A percentile compares a stretch with the other conserved stretches of the same genome.
Evolutionary conservation across 1,140 invertebrate genomes (phyloP).

Genomic region (Liolophura sinensis): DNA sequence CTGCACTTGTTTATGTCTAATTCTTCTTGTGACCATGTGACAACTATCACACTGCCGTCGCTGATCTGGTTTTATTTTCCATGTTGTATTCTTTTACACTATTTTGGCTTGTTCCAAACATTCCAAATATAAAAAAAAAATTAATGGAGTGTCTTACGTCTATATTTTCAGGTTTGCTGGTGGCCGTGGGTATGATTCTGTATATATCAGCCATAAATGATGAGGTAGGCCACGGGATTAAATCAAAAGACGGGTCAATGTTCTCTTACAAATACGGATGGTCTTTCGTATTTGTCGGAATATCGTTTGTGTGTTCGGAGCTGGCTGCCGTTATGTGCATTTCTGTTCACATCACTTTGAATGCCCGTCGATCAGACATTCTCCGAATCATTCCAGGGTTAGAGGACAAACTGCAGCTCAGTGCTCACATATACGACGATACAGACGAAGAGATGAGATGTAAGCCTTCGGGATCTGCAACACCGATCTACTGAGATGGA

Average conservation of each 20-base stretch:
- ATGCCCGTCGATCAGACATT: slow-evolving; percentile 30
- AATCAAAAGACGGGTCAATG: slow-evolving; percentile 22
- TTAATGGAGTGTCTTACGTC: neutral
- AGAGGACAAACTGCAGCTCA: slow-evolving; percentile 21
- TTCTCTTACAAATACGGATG: slow-evolving; percentile 48
- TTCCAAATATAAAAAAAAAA: too few species aligned
- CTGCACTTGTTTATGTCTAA: too few species aligned
- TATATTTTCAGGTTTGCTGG: slow-evolving; percentile 36
- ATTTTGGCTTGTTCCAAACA: too few species aligned
- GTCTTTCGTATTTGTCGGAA: slow-evolving; percentile 45
- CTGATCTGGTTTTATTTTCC: too few species aligned
- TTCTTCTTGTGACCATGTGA: too few species aligned
- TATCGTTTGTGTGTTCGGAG: slow-evolving; percentile 37
- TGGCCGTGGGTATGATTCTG: slow-evolving; percentile 47
- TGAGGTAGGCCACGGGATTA: slow-evolving; percentile 38
- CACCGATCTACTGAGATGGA: too few species aligned
- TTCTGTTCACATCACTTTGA: slow-evolving; percentile 37
- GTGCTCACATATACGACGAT: too few species aligned
- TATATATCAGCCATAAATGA: slow-evolving; percentile 53
- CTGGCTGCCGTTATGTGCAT: slow-evolving; percentile 41
- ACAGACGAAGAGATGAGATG: too few species aligned
- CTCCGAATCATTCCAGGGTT: slow-evolving; percentile 36
- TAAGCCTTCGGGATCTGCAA: too few species aligned
- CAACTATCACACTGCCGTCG: too few species aligned
- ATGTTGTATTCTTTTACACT: too few species aligned